Conservation (phyloP, 2,797 vertebrate species). For the Borostomias antarcticus region DNA sequence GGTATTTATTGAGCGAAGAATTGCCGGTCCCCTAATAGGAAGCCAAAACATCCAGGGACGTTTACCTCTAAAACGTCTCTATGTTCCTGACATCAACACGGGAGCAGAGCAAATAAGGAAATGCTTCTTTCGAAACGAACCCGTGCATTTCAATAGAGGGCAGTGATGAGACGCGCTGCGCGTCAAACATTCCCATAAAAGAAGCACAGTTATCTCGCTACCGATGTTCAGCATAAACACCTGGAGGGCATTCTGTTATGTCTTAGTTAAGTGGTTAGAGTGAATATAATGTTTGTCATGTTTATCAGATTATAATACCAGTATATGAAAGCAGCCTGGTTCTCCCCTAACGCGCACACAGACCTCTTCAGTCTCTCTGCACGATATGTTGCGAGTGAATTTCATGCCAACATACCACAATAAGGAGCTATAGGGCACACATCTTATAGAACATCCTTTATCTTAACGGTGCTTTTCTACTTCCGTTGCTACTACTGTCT, state of each 20-base stretch:
- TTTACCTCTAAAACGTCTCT: not conserved
- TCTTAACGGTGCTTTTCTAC: not conserved
- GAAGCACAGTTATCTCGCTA: no score
- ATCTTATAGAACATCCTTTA: not conserved
- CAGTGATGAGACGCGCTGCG: not conserved
- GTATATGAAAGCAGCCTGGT: not conserved
- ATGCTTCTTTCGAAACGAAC: not conserved
- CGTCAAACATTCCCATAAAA: no score
- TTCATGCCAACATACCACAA: not conserved
- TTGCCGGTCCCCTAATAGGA: not conserved
- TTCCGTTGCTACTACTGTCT: not conserved
- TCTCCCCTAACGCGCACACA: constrained; percentile 16
- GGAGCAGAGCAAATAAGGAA: not conserved
- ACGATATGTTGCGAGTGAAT: not conserved
- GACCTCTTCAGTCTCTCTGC: constrained; percentile 11
- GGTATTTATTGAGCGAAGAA: no score
- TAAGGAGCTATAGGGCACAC: not conserved
- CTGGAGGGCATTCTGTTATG: no score
- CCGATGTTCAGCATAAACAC: no score
- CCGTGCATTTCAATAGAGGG: not conserved
- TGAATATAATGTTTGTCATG: no score
- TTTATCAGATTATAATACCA: not conserved
- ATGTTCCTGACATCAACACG: not conserved
- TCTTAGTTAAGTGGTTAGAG: no score
- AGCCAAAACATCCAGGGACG: constrained; percentile 21